Evolutionary conservation across 2,113 vertebrate species (phyloP).

Genomic region (Todiramphus saurophagus): DNA sequence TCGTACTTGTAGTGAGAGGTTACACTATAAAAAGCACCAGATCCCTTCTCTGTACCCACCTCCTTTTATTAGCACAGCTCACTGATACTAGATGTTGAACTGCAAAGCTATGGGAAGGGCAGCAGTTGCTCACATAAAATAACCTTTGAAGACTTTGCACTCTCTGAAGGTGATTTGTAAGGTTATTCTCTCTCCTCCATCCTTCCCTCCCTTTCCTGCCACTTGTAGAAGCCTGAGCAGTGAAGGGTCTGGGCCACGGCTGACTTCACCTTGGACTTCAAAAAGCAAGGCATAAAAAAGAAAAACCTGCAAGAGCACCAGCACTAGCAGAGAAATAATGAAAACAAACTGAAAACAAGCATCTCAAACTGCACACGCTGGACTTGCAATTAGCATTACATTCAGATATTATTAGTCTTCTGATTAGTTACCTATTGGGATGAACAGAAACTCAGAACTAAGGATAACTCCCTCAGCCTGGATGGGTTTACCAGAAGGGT

Average conservation of each 20-base stretch:
- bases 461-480: background rate
- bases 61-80: background rate
- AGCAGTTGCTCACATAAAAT: background rate
- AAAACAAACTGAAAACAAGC: background rate
- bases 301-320: background rate
- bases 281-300: background rate
- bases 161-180: background rate
- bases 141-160: background rate
- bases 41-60: background rate
- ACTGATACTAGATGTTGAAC: background rate
- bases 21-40: background rate
- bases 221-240: background rate
- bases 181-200: background rate
- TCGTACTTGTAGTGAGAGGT: background rate
- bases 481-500: background rate
- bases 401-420: background rate
- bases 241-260: background rate
- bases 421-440: background rate
- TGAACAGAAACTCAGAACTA: background rate
- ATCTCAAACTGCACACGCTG: background rate
- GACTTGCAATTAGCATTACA: background rate
- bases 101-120: background rate
- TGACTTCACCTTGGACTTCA: background rate
- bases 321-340: background rate
- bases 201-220: background rate